phyloP scores from a whole-genome alignment of 1,140 invertebrate species.

The Atta colombica region DNA sequence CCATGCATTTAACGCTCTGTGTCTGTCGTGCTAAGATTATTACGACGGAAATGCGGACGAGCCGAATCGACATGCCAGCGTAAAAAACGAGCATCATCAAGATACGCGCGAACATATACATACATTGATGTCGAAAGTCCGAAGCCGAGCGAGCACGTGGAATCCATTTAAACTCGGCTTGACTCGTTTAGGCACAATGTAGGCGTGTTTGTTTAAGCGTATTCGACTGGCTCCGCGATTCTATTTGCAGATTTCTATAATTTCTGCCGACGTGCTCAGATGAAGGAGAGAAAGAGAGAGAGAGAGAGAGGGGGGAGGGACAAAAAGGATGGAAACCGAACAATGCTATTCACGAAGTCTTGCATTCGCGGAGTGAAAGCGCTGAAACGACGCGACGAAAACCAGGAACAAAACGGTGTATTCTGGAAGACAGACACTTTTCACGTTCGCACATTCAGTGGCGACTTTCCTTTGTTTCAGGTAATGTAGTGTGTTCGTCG shows the following conservation, averaged over 20 bases:
- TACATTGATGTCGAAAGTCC: constrained; percentile 58
- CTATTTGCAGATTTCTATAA: constrained; percentile 56
- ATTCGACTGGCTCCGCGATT: constrained; percentile 41
- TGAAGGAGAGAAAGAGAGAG: background rate
- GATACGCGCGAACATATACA: constrained; percentile 28
- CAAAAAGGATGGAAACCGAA: background rate
- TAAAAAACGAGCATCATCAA: constrained; percentile 57
- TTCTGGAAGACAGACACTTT: constrained; percentile 59
- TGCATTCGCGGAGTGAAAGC: constrained; percentile 33
- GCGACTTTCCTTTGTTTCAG: constrained; percentile 42
- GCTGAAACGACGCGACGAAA: constrained; percentile 60
- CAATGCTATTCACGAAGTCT: constrained; percentile 55
- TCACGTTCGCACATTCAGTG: constrained; percentile 53
- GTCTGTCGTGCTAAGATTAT: constrained; percentile 54
- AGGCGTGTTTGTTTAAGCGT: constrained; percentile 52
- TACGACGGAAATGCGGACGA: constrained; percentile 52
- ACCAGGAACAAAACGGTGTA: constrained; percentile 33
- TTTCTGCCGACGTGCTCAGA: constrained; percentile 17
- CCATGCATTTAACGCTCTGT: constrained; percentile 10
- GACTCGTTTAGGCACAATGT: constrained; percentile 57
- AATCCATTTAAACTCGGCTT: constrained; percentile 67
- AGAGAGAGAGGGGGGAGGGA: too few species aligned
- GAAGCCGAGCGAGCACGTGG: constrained; percentile 12
- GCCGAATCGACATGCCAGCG: constrained; percentile 56
- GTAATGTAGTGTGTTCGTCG: constrained; percentile 53